These are phyloP conservation scores for Ictidomys tridecemlineatus DNA, from an alignment of 2,113 vertebrate species.

Conservation along the genomic window DNA sequence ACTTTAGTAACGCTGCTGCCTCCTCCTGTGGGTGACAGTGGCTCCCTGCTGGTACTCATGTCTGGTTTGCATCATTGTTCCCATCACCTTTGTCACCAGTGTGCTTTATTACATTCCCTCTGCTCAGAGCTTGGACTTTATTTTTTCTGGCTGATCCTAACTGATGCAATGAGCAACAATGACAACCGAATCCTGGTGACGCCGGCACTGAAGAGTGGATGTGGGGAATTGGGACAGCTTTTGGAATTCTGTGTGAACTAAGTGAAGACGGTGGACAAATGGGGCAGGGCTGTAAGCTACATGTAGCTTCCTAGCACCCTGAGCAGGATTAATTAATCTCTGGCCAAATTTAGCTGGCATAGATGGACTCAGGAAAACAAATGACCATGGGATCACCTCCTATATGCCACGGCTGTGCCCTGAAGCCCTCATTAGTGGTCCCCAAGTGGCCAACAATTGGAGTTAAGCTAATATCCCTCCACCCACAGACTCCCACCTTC, in stretches of 20 bases:
- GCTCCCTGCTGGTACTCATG: not conserved
- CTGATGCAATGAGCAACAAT: not conserved
- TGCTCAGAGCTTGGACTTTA: not conserved
- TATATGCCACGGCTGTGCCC: not conserved
- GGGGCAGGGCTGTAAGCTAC: not conserved
- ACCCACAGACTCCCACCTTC: not conserved
- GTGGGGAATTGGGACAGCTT: not conserved
- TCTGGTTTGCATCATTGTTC: not conserved
- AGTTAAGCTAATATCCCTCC: not conserved
- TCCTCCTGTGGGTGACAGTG: not conserved
- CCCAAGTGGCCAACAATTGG: not conserved
- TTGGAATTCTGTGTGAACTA: not conserved
- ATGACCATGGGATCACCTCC: not conserved
- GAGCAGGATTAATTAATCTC: slow-evolving; percentile 30
- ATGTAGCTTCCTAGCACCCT: not conserved
- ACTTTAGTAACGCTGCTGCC: not conserved
- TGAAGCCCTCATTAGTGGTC: slow-evolving; percentile 1
- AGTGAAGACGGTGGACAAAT: not conserved
- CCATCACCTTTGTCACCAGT: not conserved
- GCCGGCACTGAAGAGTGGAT: not conserved
- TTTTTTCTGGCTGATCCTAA: not conserved
- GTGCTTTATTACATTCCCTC: not conserved
- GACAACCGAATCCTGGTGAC: not conserved
- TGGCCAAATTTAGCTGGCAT: not conserved
- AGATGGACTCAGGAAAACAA: slow-evolving; percentile 28